phyloP scores from a whole-genome alignment of 2,113 vertebrate genomes.

The Podarcis cretensis region DNA sequence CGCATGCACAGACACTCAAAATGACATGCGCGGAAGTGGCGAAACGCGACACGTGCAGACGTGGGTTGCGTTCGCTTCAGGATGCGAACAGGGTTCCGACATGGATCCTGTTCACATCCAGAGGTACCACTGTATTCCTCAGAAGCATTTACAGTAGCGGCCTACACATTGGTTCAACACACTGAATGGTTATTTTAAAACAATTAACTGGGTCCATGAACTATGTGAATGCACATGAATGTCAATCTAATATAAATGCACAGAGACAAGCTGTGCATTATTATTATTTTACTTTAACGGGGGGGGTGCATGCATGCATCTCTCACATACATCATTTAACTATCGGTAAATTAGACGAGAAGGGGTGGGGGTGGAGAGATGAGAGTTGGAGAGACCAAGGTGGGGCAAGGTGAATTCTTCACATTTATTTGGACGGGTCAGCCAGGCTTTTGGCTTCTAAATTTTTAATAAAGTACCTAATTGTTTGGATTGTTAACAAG shows the following conservation, averaged over 20 bases:
- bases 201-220: not conserved
- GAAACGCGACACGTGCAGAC: no score
- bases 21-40: no score
- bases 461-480: conserved; percentile 7
- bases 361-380: no score
- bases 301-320: not conserved
- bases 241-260: not conserved
- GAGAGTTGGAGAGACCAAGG: not conserved
- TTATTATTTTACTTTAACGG: not conserved
- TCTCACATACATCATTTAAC: no score
- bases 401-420: not conserved
- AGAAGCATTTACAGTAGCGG: not conserved
- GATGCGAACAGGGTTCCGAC: no score
- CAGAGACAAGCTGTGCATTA: not conserved
- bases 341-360: no score
- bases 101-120: no score
- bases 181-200: not conserved
- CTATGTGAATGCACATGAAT: not conserved
- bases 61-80: no score
- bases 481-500: conserved; percentile 23
- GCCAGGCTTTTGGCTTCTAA: conserved; percentile 28
- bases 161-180: not conserved
- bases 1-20: no score
- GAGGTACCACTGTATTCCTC: not conserved
- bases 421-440: not conserved